Evolutionary conservation across 2,888 invertebrate genomes (phyloP).

Genomic region (Thelaira solivaga): DNA sequence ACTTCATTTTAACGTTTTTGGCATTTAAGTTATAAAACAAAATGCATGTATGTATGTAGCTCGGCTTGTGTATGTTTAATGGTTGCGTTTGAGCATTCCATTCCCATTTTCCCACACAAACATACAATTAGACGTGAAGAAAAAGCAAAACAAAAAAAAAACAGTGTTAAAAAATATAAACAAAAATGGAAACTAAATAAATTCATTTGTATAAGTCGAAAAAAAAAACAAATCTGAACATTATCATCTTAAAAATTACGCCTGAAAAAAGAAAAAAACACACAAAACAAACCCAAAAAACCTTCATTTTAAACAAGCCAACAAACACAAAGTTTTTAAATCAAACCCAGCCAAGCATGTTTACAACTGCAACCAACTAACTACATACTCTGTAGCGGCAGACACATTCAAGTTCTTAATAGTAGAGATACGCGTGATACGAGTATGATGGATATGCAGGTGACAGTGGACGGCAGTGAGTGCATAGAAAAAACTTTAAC

Average conservation of each 20-base stretch:
- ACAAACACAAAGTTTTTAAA: background rate
- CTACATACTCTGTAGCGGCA: too few species aligned
- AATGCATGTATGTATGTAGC: too few species aligned
- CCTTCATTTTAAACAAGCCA: background rate
- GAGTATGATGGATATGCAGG: too few species aligned
- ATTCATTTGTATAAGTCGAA: conserved; percentile 7
- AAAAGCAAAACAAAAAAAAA: too few species aligned
- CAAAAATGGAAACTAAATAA: background rate
- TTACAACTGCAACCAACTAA: background rate
- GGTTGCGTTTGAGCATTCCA: conserved; percentile 65
- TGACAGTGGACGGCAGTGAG: too few species aligned
- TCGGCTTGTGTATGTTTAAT: background rate
- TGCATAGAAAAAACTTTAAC: too few species aligned
- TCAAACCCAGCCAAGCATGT: background rate
- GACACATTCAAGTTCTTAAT: too few species aligned
- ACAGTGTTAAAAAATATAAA: background rate
- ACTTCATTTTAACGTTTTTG: background rate
- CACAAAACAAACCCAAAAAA: background rate
- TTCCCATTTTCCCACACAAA: conserved; percentile 70
- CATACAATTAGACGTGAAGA: conserved; percentile 52
- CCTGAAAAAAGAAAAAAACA: background rate
- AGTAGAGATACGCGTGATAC: too few species aligned
- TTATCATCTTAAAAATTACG: background rate
- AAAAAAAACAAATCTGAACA: background rate
- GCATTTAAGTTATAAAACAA: background rate